phyloP scores from a whole-genome alignment of 2,888 invertebrate species.

The Escarpia spicata region DNA sequence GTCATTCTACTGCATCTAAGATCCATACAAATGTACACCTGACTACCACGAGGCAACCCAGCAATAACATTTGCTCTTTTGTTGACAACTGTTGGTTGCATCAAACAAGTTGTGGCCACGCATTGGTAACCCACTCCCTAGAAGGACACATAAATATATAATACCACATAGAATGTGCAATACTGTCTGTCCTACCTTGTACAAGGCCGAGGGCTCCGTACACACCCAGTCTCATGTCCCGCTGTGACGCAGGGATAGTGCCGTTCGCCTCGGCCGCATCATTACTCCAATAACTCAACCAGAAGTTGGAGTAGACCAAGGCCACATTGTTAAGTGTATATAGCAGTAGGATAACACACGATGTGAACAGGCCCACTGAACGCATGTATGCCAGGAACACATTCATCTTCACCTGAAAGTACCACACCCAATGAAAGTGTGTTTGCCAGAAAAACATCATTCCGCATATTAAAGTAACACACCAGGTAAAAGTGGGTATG shows the following conservation, averaged over 20 bases:
- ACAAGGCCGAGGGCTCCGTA: constrained; percentile 65
- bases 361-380: constrained; percentile 53
- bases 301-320: constrained; percentile 58
- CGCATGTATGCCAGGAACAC: constrained; percentile 60
- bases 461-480: constrained; percentile 54
- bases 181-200: constrained; percentile 54
- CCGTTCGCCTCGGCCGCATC: constrained; percentile 44
- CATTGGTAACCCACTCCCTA: no score
- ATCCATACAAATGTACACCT: no score
- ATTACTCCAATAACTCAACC: constrained; percentile 63
- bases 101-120: no score
- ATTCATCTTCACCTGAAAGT: constrained; percentile 55
- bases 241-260: constrained; percentile 44
- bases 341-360: constrained; percentile 52
- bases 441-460: constrained; percentile 57
- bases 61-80: no score
- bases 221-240: constrained; percentile 63
- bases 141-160: not conserved
- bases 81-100: no score
- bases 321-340: constrained; percentile 55
- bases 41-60: no score
- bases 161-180: not conserved
- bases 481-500: constrained; percentile 59
- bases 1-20: no score
- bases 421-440: constrained; percentile 53